A percentile compares a stretch with the other conserved stretches of the same genome.
phyloP scores from a whole-genome alignment of 2,888 invertebrate species.

The Macrophya alboannulata region DNA sequence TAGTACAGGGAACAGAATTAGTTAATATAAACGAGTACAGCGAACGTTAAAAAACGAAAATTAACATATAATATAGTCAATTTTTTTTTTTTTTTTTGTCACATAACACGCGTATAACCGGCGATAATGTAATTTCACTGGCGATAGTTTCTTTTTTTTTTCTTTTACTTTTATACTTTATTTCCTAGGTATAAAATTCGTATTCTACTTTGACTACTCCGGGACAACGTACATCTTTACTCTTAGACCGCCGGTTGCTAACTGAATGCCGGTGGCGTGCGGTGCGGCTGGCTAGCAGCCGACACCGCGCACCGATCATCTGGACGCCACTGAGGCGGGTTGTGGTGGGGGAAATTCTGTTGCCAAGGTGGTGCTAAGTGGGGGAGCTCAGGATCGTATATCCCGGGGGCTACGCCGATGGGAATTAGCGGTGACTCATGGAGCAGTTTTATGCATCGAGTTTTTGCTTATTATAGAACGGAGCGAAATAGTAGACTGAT shows the following conservation, averaged over 20 bases:
- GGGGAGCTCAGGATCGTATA: conserved; percentile 63
- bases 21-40: not conserved
- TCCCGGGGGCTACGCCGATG: conserved; percentile 51
- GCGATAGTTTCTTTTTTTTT: not conserved
- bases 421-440: conserved; percentile 12
- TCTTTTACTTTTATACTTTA: not conserved
- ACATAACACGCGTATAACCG: conserved; percentile 10
- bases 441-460: not conserved
- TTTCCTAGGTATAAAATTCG: not conserved
- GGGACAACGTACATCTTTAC: conserved; percentile 59
- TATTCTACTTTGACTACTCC: not conserved
- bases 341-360: conserved; percentile 50
- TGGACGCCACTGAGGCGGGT: conserved; percentile 65
- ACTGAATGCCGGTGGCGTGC: conserved; percentile 70
- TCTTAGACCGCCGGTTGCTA: conserved; percentile 77
- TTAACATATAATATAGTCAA: not conserved
- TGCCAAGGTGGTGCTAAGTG: conserved; percentile 20
- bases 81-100: not conserved
- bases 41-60: not conserved
- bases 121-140: not conserved
- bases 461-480: conserved; percentile 34
- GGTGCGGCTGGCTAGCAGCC: conserved; percentile 61
- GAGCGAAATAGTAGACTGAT: conserved; percentile 1
- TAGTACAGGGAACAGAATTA: conserved; percentile 6
- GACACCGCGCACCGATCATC: conserved; percentile 72